Percentiles rank a stretch among this genome's conserved stretches.
Conservation (phyloP, 2,113 vertebrate species). For the Pachycephala philippinensis region DNA sequence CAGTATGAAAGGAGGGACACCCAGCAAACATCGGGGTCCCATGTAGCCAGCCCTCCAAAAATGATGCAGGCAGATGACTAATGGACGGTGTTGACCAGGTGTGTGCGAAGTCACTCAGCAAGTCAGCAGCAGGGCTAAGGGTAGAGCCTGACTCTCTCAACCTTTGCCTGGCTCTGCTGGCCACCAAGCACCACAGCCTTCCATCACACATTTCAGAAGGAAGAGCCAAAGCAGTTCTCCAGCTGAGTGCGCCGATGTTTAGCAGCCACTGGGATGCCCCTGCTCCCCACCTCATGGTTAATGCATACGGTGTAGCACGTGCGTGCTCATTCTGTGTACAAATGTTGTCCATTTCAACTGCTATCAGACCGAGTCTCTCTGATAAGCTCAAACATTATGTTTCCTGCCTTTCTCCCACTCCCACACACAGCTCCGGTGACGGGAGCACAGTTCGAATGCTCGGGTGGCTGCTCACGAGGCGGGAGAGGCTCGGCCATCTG, state of each 20-base stretch:
- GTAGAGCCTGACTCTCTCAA: not conserved
- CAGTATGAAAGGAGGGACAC: not conserved
- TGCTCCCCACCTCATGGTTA: not conserved
- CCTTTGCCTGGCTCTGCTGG: fast-evolving
- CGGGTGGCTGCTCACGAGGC: fast-evolving
- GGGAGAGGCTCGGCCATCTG: not conserved
- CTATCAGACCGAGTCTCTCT: not conserved
- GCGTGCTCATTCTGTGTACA: not conserved
- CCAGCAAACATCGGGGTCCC: fast-evolving
- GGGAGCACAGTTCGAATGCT: not conserved
- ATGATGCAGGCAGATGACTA: not conserved
- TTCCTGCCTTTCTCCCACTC: not conserved
- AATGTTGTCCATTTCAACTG: not conserved
- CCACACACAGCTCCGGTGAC: not conserved
- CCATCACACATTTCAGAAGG: not conserved
- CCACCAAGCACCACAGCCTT: not conserved
- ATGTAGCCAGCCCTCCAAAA: not conserved
- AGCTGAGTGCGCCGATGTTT: not conserved
- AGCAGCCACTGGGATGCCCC: not conserved
- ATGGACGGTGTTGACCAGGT: not conserved
- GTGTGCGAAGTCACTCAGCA: not conserved
- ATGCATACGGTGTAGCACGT: fast-evolving
- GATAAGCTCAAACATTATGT: not conserved
- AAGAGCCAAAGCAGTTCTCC: not conserved
- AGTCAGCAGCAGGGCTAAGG: not conserved